Base-by-base conservation (phyloP, 1,140 invertebrate species). In the Cepaea nemoralis region DNA sequence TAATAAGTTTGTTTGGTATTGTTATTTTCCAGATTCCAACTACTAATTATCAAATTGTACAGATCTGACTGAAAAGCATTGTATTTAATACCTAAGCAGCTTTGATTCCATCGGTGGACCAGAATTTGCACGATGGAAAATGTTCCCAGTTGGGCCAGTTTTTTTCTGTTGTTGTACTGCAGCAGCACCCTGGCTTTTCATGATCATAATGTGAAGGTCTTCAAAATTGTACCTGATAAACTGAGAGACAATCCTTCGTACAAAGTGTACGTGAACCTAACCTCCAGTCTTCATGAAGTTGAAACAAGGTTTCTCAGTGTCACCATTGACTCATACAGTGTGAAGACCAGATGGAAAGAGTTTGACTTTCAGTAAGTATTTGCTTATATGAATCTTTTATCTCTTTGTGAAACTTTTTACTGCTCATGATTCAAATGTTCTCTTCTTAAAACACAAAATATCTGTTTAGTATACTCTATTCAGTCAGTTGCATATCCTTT, bases 331-430 rank as follows among this genome's bases (percentile, higher is more conserved):
- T 24, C 71, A 5, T 42, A 33, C 31, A 45, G 50, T 12, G n/a
- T 74, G 14, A 74, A 31, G 71, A 10, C 1, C 42, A 48, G 50
- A 1, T 74, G 71, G 71, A 27, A 48, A 31, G 71, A 45, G 19
- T 74, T 74, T 31, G 14, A 50, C 33, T 74, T 74, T 33, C 14
- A 10, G 71, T 74, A 48, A 74, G 71, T 27, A 40, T 8, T 70
- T 70, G 0, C 2, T 63, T 63, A 31, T 27, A 14, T 31, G 16
- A 31, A 31, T 63, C n/a, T 63, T 22, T 1, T n/a, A n/a, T n/a
- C n/a, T n/a, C n/a, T n/a, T n/a, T n/a, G n/a, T n/a, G n/a, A n/a
- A n/a, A n/a, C n/a, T n/a, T n/a, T n/a, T n/a, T n/a, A n/a, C n/a
- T n/a, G n/a, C n/a, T n/a, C n/a, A n/a, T n/a, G n/a, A n/a, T n/a